Conservation (phyloP, 2,113 vertebrate species). For the Trichomycterus rosablanca region DNA sequence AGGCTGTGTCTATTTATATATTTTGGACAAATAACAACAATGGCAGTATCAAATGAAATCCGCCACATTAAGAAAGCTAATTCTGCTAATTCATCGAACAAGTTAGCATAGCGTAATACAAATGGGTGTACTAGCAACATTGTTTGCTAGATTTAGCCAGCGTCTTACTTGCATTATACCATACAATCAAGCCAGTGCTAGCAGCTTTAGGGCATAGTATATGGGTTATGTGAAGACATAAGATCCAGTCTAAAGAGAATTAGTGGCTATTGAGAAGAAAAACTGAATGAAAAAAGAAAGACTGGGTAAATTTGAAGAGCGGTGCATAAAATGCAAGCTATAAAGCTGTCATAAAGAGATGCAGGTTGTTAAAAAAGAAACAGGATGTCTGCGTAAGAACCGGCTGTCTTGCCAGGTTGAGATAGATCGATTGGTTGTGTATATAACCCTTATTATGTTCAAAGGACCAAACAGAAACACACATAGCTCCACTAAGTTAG, state of each 20-base stretch:
- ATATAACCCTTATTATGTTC: not conserved
- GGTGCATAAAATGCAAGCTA: not conserved
- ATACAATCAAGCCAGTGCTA: not conserved
- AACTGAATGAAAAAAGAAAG: not conserved
- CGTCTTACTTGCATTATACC: conserved; percentile 11
- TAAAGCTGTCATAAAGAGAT: not conserved
- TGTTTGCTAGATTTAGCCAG: not conserved
- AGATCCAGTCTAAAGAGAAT: conserved; percentile 2
- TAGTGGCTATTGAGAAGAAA: not conserved
- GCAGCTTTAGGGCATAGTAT: conserved; percentile 13
- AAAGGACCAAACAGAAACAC: conserved; percentile 16
- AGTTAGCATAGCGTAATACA: not conserved
- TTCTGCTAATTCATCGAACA: conserved; percentile 3
- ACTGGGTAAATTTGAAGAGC: not conserved
- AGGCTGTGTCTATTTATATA: conserved; percentile 26
- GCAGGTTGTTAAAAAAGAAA: conserved; percentile 2
- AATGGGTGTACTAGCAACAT: not conserved
- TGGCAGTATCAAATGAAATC: conserved; percentile 17
- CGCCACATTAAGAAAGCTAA: not conserved
- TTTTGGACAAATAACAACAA: conserved; percentile 28
- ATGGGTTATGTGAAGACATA: conserved; percentile 2
- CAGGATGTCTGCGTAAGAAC: not conserved
- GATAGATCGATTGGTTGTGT: not conserved
- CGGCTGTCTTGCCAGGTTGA: conserved; percentile 4
- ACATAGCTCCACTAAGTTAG: not conserved